phyloP scores from a whole-genome alignment of 2,113 vertebrate species.

The Caranx ignobilis region DNA sequence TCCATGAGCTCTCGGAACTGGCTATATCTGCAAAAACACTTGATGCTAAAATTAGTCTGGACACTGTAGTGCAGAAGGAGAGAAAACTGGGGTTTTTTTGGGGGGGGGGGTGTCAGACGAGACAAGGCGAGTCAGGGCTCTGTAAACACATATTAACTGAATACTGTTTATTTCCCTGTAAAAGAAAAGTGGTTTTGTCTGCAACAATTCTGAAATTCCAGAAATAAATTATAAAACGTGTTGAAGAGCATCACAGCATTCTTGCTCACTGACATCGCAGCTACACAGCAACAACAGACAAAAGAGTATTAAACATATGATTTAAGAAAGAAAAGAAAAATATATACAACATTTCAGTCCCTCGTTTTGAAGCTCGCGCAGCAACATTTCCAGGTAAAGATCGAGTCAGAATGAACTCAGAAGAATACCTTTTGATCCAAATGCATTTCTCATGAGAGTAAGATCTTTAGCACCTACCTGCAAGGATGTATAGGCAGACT shows the following conservation, averaged over 20 bases:
- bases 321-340: background rate
- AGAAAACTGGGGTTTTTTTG: conserved; percentile 18
- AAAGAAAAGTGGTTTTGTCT: conserved; percentile 17
- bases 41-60: conserved; percentile 77
- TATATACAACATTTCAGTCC: background rate
- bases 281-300: conserved; percentile 14
- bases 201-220: background rate
- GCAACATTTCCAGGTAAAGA: conserved; percentile 4
- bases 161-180: conserved; percentile 23
- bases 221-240: conserved; percentile 15
- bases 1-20: conserved; percentile 69
- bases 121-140: conserved; percentile 41
- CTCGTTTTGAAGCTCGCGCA: background rate
- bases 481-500: conserved; percentile 56
- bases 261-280: conserved; percentile 1
- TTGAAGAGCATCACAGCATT: background rate
- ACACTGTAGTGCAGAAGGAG: conserved; percentile 51
- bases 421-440: conserved; percentile 14
- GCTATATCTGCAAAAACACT: conserved; percentile 73
- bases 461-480: conserved; percentile 61
- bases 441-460: conserved; percentile 38
- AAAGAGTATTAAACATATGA: conserved; percentile 20
- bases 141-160: conserved; percentile 65
- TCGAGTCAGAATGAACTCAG: conserved; percentile 19
- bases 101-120: conserved; percentile 21